These are phyloP conservation scores for Diadophis punctatus DNA, from an alignment of 2,113 vertebrate genomes.

Conservation along the genomic window DNA sequence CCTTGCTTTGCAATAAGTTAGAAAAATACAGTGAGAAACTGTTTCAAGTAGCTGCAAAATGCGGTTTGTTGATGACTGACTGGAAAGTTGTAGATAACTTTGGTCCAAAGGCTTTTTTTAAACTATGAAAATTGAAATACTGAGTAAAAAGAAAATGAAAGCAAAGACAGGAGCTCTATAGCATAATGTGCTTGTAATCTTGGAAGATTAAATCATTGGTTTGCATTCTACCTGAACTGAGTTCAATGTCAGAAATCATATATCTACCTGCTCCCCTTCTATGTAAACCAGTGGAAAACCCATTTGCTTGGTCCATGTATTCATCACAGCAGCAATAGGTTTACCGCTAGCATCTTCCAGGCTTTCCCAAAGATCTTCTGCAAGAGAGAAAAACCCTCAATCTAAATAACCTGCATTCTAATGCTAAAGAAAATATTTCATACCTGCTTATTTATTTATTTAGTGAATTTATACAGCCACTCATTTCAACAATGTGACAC, in stretches of 20 bases:
- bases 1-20: not conserved
- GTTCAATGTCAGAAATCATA: not conserved
- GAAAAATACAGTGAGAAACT: not conserved
- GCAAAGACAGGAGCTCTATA: not conserved
- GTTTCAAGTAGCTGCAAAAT: not conserved
- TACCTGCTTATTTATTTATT: not conserved
- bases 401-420: not conserved
- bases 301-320: conserved; percentile 98
- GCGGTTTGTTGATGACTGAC: not conserved
- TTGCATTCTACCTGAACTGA: not conserved
- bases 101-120: not conserved
- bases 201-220: not conserved
- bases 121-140: not conserved
- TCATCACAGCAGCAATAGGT: conserved; percentile 93
- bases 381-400: conserved; percentile 27
- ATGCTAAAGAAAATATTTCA: not conserved
- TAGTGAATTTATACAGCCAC: not conserved
- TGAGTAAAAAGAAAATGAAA: not conserved
- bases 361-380: conserved; percentile 97
- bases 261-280: conserved; percentile 88
- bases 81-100: not conserved
- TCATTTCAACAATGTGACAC: not conserved
- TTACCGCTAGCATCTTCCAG: conserved; percentile 94
- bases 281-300: conserved; percentile 94
- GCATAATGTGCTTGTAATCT: not conserved